phyloP scores from a whole-genome alignment of 2,113 vertebrate species.

The Callipepla squamata region DNA sequence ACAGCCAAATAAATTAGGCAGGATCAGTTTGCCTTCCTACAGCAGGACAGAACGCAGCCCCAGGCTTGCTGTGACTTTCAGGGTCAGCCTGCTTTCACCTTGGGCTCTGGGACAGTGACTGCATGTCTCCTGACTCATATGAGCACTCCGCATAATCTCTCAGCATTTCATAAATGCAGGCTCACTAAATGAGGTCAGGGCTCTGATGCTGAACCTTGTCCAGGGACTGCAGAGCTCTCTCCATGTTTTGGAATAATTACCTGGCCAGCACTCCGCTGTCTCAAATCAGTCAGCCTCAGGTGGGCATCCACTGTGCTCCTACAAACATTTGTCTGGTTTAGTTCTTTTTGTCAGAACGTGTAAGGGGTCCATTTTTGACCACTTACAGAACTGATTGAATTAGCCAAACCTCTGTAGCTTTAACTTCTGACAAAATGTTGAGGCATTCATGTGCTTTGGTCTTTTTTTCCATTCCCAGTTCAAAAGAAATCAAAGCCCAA shows the following conservation, averaged over 20 bases:
- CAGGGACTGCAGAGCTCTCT: conserved; percentile 32
- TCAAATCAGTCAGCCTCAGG: not conserved
- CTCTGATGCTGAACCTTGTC: not conserved
- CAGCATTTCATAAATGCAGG: conserved; percentile 10
- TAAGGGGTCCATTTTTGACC: not conserved
- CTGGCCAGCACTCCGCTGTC: not conserved
- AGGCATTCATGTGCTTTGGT: not conserved
- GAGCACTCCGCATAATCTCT: conserved; percentile 43
- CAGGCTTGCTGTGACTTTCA: not conserved
- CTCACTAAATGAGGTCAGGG: conserved; percentile 40
- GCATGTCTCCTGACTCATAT: conserved; percentile 13
- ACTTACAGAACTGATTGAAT: not conserved
- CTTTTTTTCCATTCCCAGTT: not conserved
- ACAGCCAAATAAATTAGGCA: not conserved
- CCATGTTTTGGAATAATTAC: not conserved
- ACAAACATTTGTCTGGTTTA: not conserved
- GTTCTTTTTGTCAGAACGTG: not conserved
- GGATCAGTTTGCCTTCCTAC: not conserved
- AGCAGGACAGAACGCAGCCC: not conserved
- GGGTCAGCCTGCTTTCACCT: conserved; percentile 25
- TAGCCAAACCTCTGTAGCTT: not conserved
- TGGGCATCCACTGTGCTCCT: not conserved
- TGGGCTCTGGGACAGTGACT: conserved; percentile 33
- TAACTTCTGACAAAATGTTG: not conserved
- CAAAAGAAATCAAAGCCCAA: not conserved